Evolutionary conservation across 2,113 vertebrate genomes (phyloP), one percentile per base, ranked within the genome.

Genomic region (Elachura formosa): DNA sequence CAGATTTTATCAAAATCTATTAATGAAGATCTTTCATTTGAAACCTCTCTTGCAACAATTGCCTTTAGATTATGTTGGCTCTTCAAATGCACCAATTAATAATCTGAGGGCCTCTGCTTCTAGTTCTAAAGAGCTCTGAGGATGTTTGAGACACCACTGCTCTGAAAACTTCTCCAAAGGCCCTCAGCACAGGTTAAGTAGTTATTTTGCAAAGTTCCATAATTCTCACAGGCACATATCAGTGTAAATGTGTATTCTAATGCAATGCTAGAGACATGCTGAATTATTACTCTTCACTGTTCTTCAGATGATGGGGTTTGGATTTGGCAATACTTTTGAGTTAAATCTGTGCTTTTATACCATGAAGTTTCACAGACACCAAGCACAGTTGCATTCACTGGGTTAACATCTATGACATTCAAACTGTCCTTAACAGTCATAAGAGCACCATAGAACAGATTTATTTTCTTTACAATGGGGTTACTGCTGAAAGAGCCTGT

Each of bases 401-500:
- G 82, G 45, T 38, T 89, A 91, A 94, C 93, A 93, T 83, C 83
- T 43, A 19, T 73, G 80, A 96, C 91, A 95, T 95, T 96, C 93
- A 95, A 84, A 84, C 73, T 89, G 94, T 95, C 95, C 84, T 83
- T 93, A 95, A 95, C 91, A 97, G 96, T 96, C 87, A 7, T 66
- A 95, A 84, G 91, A 96, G 95, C 94, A 96, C 93, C 87, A 83
- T 15, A 89, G 74, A 95, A 87, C 74, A 94, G 87, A 87, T 90
- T 71, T 18, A 36, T 91, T 87, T 87, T 61, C 68, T 74, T 79
- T 89, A 46, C 89, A 90, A 59, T 36, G 68, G 93, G 79, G 73
- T 80, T 95, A 71, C 80, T 89, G 69, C 86, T 89, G 90, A 93
- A 89, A 82, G 67, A 87, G 49, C 82, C 80, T 93, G 94, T 94